These are phyloP conservation scores for Amyelois transitella DNA, from an alignment of 1,140 invertebrate genomes.

Conservation along the genomic window DNA sequence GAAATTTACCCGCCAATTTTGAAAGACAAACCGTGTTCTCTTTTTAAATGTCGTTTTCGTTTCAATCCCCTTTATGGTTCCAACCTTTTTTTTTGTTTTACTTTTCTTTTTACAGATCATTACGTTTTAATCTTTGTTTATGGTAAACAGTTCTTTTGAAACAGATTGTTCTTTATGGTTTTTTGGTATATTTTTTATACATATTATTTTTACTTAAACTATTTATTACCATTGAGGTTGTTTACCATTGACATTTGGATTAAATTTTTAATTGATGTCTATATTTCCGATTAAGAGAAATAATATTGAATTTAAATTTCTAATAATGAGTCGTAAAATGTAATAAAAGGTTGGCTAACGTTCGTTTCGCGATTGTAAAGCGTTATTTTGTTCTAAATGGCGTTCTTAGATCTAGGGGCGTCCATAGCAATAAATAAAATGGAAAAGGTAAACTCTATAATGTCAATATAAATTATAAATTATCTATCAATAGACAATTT, in stretches of 20 bases:
- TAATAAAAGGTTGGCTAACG: constrained; percentile 38
- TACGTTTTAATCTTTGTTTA: constrained; percentile 4
- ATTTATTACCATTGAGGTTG: no score
- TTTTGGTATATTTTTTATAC: no score
- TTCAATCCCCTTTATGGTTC: not conserved
- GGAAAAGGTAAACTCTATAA: constrained; percentile 8
- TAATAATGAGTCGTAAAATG: constrained; percentile 22
- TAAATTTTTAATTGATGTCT: no score
- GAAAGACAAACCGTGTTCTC: constrained; percentile 43
- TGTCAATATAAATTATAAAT: not conserved
- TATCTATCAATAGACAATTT: not conserved
- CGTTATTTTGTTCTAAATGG: constrained; percentile 43
- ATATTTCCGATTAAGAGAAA: not conserved
- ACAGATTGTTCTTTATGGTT: not conserved
- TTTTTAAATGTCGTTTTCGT: constrained; percentile 25
- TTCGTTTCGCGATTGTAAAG: constrained; percentile 42
- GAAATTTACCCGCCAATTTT: constrained; percentile 59
- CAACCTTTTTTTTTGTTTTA: constrained; percentile 15
- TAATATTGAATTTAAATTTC: not conserved
- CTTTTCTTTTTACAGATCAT: constrained; percentile 4
- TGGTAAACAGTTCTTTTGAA: not conserved
- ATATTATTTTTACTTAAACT: no score
- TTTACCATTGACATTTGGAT: no score
- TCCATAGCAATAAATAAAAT: constrained; percentile 20
- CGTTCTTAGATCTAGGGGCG: constrained; percentile 22